Evolutionary conservation across 2,113 vertebrate species (phyloP), one percentile per base, ranked within the genome.

Genomic region (Lagenorhynchus albirostris): DNA sequence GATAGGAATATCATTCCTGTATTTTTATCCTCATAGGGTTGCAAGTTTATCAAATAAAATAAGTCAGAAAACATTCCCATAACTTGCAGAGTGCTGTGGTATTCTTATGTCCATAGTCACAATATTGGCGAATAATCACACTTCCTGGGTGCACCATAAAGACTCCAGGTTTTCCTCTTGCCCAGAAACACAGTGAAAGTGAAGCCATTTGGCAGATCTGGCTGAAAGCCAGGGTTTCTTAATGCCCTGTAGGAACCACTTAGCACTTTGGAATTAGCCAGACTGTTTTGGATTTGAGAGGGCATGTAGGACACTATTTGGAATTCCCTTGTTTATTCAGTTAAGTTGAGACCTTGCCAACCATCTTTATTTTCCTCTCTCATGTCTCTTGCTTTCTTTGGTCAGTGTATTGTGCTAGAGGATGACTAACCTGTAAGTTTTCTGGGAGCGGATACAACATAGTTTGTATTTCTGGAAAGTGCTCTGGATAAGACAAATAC

Each of bases 121-220:
- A 2, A 38, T 70, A 33, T 33, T 83, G 85, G 33, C 67, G 82
- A 82, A 50, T 76, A 41, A 76, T 47, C 79, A 68, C 12, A 60
- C 47, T 91, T 77, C 77, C 55, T 63, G 21, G 55, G 17, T 29
- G 4, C 6, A 33, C 44, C 4, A 4, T 36, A 65, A 60, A 79
- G 13, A 41, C 23, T 38, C 33, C 9, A 71, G n/a, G 25, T 58
- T 92, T 92, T 65, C 9, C 6, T 38, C 36, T 92, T 47, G 55
- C 12, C 33, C 29, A 94, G 79, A 26, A 71, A 25, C 44, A 79
- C 81, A 44, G 3, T 26, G 68, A 67, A 82, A 95, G 47, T 38
- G 26, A 97, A 94, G 92, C 23, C 38, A 47, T 62, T 95, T 91
- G 94, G 80, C 62, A 90, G 74, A 62, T 71, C 25, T 92, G 79